Evolutionary conservation across 1,140 invertebrate genomes (phyloP).

Genomic region (Tetragnatha versicolor): DNA sequence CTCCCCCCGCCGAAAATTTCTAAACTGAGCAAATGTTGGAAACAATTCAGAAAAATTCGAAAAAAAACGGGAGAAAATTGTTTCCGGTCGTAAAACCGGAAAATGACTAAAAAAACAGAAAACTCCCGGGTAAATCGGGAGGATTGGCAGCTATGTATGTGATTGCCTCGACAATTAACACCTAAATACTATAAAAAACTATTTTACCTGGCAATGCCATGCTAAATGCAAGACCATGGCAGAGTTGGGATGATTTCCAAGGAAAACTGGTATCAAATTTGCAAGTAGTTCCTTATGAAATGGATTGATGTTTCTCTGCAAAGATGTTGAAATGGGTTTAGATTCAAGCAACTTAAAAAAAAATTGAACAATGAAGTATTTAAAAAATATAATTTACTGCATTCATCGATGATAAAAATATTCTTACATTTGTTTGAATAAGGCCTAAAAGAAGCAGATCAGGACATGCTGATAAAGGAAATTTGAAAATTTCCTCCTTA

Average conservation of each 20-base stretch:
- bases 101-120: no score
- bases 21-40: no score
- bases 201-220: constrained; percentile 74
- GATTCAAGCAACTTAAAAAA: not conserved
- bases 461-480: constrained; percentile 90
- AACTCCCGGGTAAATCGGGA: no score
- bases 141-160: no score
- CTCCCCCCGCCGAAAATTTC: no score
- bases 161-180: constrained; percentile 14
- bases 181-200: constrained; percentile 28
- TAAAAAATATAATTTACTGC: not conserved
- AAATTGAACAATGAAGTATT: not conserved
- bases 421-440: constrained; percentile 76
- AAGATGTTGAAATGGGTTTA: constrained; percentile 20
- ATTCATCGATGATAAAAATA: constrained; percentile 4
- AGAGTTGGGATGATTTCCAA: constrained; percentile 93
- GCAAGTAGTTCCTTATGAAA: constrained; percentile 80
- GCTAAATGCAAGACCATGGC: constrained; percentile 91
- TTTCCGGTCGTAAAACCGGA: no score
- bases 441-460: constrained; percentile 89
- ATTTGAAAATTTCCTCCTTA: constrained; percentile 86
- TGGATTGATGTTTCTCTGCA: constrained; percentile 64
- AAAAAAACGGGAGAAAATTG: no score
- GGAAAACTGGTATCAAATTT: constrained; percentile 86
- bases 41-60: no score